A percentile compares a stretch with the other conserved stretches of the same genome.
phyloP scores from a whole-genome alignment of 35 echinoderm and acorn worm species.

The Apostichopus japonicus region DNA sequence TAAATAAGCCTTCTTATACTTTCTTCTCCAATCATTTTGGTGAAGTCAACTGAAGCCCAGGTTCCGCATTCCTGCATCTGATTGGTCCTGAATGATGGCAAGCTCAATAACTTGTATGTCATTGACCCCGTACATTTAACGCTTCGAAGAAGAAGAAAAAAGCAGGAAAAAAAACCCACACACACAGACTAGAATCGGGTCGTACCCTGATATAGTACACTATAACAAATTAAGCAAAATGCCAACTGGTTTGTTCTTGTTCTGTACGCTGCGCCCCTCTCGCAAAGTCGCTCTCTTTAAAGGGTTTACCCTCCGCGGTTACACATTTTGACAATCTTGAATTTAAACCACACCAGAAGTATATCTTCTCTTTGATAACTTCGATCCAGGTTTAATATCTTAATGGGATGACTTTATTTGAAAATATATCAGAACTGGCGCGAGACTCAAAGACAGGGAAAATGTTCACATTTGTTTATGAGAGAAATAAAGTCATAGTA shows the following conservation, averaged over 20 bases:
- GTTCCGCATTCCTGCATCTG: conserved; percentile 33
- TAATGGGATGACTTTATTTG: neutral
- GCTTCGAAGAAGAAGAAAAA: neutral
- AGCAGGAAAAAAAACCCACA: neutral
- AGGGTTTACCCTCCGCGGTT: neutral
- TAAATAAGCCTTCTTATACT: conserved; percentile 30
- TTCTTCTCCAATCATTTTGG: neutral
- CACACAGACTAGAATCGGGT: neutral
- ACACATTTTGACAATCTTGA: too few relatives aligned
- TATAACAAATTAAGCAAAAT: conserved; percentile 44
- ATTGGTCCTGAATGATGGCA: conserved; percentile 1
- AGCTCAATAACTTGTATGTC: conserved; percentile 50
- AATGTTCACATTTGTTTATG: neutral
- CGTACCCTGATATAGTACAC: conserved; percentile 49
- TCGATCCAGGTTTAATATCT: neutral
- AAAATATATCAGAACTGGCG: neutral
- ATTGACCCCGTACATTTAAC: conserved; percentile 33
- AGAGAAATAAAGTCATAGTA: neutral
- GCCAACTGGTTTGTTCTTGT: conserved; percentile 45
- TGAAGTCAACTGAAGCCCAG: neutral
- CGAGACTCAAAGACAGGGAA: neutral
- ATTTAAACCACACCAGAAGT: too few relatives aligned
- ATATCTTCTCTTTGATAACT: too few relatives aligned
- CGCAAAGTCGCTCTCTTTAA: conserved; percentile 8
- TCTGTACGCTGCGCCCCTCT: neutral